phyloP scores from a whole-genome alignment of 2,797 vertebrate genomes.

The Acanthis flammea region DNA sequence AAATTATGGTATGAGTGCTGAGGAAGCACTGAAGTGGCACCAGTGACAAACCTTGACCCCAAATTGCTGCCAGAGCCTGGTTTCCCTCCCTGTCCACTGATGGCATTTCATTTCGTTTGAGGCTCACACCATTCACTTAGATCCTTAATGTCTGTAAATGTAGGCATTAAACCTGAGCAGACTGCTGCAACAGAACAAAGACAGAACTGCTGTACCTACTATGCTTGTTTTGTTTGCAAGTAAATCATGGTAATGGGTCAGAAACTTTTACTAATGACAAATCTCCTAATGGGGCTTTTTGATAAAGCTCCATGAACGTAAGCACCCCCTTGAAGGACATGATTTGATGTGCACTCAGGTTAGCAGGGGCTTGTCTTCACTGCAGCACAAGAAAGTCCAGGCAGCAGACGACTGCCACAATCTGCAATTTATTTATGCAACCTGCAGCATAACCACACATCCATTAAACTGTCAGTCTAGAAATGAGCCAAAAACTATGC shows the following conservation, averaged over 20 bases:
- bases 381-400: neutral
- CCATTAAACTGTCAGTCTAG: neutral
- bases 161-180: neutral
- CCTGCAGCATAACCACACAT: neutral
- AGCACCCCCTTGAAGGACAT: neutral
- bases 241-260: neutral
- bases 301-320: fast-evolving
- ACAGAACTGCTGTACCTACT: neutral
- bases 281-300: neutral
- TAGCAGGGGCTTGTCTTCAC: neutral
- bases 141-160: neutral
- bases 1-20: fast-evolving
- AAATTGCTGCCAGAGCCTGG: neutral
- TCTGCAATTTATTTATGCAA: neutral
- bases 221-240: neutral
- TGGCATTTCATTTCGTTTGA: neutral
- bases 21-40: neutral
- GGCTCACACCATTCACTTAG: neutral
- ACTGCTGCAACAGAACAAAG: neutral
- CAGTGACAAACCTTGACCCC: neutral
- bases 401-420: neutral
- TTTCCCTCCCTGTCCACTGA: neutral
- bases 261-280: neutral
- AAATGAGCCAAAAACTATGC: neutral
- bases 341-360: neutral